phyloP scores from a whole-genome alignment of 2,113 vertebrate genomes.

The Oceanodroma tethys region DNA sequence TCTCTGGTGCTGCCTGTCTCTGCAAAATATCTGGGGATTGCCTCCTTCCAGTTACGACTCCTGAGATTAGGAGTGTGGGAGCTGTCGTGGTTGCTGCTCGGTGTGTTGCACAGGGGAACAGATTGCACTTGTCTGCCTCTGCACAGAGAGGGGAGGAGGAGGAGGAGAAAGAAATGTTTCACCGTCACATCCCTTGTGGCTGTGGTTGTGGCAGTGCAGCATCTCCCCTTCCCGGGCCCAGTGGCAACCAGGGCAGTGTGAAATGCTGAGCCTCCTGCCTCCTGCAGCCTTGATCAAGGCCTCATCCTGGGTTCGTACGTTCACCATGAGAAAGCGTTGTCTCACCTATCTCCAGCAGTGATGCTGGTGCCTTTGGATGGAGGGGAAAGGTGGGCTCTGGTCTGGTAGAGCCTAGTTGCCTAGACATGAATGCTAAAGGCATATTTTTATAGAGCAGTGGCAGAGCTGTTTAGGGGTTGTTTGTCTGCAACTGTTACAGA shows the following conservation, averaged over 20 bases:
- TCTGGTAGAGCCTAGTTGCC: neutral
- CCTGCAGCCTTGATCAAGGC: neutral
- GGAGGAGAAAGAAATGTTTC: neutral
- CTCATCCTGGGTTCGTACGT: neutral
- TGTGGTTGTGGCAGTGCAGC: neutral
- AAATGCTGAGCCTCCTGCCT: neutral
- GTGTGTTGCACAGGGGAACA: neutral
- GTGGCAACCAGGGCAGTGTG: neutral
- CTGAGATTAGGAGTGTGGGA: neutral
- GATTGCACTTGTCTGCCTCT: neutral
- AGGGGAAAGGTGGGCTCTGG: neutral
- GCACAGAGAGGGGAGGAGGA: neutral
- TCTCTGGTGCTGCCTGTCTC: neutral
- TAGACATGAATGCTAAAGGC: neutral
- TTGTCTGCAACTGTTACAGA: neutral
- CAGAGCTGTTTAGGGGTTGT: neutral
- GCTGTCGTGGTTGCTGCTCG: neutral
- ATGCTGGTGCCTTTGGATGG: neutral
- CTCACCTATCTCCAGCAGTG: neutral
- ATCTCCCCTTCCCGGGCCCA: neutral
- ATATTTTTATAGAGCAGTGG: neutral
- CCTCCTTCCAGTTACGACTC: neutral
- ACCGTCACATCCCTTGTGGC: fast-evolving
- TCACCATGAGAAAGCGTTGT: neutral
- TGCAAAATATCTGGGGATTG: neutral